phyloP scores from a whole-genome alignment of 2,797 vertebrate species.

The Graptemys geographica region DNA sequence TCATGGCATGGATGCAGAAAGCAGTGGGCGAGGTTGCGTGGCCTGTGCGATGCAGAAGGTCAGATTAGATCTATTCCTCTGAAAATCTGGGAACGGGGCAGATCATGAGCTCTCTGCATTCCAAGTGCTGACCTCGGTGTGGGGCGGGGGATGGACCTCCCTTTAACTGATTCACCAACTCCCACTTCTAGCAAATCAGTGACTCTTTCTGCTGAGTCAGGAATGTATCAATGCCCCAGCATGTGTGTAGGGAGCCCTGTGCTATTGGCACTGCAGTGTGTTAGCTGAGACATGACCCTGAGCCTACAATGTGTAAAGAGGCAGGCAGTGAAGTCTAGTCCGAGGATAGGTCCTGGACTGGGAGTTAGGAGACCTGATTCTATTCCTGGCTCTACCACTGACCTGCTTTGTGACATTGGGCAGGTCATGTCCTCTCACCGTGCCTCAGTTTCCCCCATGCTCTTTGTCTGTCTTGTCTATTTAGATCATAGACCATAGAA shows the following conservation, averaged over 20 bases:
- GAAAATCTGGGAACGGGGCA: not conserved
- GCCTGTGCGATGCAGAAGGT: not conserved
- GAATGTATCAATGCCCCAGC: not conserved
- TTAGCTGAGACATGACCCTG: not conserved
- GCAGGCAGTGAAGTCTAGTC: not conserved
- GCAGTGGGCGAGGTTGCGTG: not conserved
- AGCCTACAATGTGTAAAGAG: not conserved
- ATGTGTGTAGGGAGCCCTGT: not conserved
- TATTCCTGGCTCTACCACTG: not conserved
- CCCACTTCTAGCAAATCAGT: not conserved
- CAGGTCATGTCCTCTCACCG: fast-evolving
- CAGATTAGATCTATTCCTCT: not conserved
- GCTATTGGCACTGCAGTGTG: not conserved
- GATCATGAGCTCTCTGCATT: not conserved
- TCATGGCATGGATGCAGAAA: not conserved
- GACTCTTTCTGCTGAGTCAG: not conserved
- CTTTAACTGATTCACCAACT: not conserved
- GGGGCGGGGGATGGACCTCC: not conserved
- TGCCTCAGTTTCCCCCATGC: not conserved
- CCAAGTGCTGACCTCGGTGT: not conserved
- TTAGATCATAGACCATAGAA: not conserved
- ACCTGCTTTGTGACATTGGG: not conserved
- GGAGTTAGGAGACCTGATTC: not conserved
- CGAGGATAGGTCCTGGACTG: not conserved
- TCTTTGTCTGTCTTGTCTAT: not conserved